Evolutionary conservation across 2,888 invertebrate species (phyloP).

Genomic region (Cryptocephalus primarius): DNA sequence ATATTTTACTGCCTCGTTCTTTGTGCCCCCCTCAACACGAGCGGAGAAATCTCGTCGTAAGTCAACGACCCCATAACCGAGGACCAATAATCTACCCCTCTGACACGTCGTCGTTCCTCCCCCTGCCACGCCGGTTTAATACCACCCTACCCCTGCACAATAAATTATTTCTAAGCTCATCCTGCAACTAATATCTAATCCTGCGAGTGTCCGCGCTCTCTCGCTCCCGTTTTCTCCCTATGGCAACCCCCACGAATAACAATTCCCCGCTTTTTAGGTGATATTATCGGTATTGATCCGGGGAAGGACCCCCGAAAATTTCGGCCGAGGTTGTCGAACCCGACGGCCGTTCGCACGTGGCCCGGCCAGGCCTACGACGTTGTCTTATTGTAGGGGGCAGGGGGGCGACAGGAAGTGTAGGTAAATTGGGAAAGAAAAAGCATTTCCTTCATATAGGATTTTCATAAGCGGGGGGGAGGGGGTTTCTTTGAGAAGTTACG

Average conservation of each 20-base stretch:
- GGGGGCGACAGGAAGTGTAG: no score
- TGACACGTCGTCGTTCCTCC: neutral
- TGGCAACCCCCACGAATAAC: slow-evolving; percentile 4
- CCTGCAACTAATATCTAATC: slow-evolving; percentile 12
- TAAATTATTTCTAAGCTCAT: slow-evolving; percentile 11
- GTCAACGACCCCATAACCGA: no score
- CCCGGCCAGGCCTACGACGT: neutral
- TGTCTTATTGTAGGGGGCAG: no score
- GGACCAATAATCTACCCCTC: no score
- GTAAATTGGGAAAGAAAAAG: no score
- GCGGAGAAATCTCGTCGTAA: no score
- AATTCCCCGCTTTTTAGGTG: slow-evolving; percentile 4
- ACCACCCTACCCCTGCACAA: slow-evolving; percentile 2
- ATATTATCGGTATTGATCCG: slow-evolving; percentile 9
- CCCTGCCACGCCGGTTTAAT: neutral
- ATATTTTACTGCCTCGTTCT: no score
- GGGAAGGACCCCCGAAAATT: slow-evolving; percentile 13
- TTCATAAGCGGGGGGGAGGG: no score
- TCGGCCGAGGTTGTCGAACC: slow-evolving; percentile 14
- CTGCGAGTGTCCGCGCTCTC: slow-evolving; percentile 1
- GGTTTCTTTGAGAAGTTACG: no score
- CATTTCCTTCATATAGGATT: no score
- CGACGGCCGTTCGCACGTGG: slow-evolving; percentile 25
- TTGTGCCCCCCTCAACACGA: no score
- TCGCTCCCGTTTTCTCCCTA: neutral